A percentile compares a stretch with the other conserved stretches of the same genome.
These are phyloP conservation scores for Pangasius krempfi DNA, from an alignment of 2,797 vertebrate species.

Conservation along the genomic window DNA sequence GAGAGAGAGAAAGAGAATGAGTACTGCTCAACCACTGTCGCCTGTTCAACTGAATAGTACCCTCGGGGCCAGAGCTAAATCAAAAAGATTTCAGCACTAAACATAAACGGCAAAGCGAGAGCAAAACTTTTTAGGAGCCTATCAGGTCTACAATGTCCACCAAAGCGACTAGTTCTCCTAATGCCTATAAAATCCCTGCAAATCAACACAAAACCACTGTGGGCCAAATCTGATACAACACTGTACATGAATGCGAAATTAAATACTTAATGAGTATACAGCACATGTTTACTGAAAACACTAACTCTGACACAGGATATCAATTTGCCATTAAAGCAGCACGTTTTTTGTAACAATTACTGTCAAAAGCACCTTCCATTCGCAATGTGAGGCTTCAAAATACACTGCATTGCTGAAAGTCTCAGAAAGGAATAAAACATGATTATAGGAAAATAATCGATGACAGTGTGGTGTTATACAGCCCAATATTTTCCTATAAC, in stretches of 20 bases:
- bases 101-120: constrained; percentile 70
- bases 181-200: constrained; percentile 35
- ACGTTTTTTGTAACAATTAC: not conserved
- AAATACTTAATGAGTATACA: constrained; percentile 23
- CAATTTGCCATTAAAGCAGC: constrained; percentile 6
- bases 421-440: not conserved
- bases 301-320: not conserved
- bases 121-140: constrained; percentile 66
- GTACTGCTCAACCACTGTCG: constrained; percentile 73
- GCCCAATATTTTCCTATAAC: not conserved
- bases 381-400: not conserved
- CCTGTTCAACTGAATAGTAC: constrained; percentile 76
- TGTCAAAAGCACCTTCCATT: not conserved
- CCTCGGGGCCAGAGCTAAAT: constrained; percentile 76
- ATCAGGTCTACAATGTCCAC: constrained; percentile 59
- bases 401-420: not conserved
- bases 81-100: constrained; percentile 75
- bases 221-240: constrained; percentile 31
- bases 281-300: constrained; percentile 25
- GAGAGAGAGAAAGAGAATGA: constrained; percentile 29
- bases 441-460: not conserved
- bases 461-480: not conserved
- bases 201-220: constrained; percentile 36
- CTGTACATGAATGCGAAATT: constrained; percentile 34
- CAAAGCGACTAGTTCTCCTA: constrained; percentile 50